phyloP scores from a whole-genome alignment of 2,888 invertebrate species.

The Eubasilissa splendida region DNA sequence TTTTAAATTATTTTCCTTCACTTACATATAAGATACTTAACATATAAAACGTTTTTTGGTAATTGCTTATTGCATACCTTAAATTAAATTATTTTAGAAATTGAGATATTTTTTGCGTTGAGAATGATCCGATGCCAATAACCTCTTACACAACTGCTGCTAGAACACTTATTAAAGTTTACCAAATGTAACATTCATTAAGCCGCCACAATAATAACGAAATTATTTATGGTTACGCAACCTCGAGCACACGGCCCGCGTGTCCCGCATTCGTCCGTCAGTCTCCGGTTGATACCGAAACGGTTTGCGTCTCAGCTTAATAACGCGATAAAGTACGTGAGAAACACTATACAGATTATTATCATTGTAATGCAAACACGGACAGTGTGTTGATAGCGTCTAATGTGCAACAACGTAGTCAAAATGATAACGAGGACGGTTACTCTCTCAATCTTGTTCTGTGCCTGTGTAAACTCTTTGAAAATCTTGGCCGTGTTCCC shows the following conservation, averaged over 20 bases:
- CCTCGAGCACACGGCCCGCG: conserved; percentile 2
- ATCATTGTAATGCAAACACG: not conserved
- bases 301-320: conserved; percentile 26
- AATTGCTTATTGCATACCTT: too few relatives aligned
- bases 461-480: conserved; percentile 33
- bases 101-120: too few relatives aligned
- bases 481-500: conserved; percentile 73
- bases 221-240: conserved; percentile 23
- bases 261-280: not conserved
- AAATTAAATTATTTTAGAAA: too few relatives aligned
- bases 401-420: not conserved
- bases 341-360: not conserved
- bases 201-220: not conserved
- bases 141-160: too few relatives aligned
- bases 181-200: conserved; percentile 11
- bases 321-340: not conserved
- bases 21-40: too few relatives aligned
- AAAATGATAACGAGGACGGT: conserved; percentile 40
- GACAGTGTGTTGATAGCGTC: conserved; percentile 7
- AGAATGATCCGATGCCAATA: too few relatives aligned
- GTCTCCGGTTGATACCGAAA: conserved; percentile 23
- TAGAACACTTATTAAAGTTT: not conserved
- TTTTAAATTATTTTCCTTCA: too few relatives aligned
- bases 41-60: too few relatives aligned
- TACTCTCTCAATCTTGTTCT: conserved; percentile 1